Evolutionary conservation across 2,888 invertebrate species (phyloP).

Genomic region (Orchestes rusci): DNA sequence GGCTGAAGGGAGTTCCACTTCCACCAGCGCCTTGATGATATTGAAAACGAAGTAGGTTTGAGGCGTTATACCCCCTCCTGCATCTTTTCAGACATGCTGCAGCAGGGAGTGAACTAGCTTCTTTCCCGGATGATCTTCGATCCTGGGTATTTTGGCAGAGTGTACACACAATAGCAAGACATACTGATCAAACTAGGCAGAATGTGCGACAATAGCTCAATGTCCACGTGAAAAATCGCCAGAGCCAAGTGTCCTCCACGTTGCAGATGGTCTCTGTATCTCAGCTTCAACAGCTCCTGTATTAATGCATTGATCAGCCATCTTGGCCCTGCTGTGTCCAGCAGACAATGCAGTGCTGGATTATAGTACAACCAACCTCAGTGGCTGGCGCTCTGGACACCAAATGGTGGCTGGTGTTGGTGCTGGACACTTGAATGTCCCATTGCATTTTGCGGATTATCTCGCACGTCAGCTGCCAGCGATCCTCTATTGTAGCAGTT

Average conservation of each 20-base stretch:
- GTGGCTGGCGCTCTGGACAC: constrained; percentile 64
- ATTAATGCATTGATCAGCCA: constrained; percentile 65
- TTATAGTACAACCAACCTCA: constrained; percentile 79
- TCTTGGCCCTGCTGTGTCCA: constrained; percentile 79
- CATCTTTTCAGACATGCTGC: constrained; percentile 55
- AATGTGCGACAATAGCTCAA: constrained; percentile 70
- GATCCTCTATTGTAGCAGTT: no score
- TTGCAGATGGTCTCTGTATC: constrained; percentile 63
- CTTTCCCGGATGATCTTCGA: constrained; percentile 29
- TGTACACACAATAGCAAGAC: constrained; percentile 40
- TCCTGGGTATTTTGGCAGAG: constrained; percentile 35
- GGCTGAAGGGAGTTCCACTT: constrained; percentile 55
- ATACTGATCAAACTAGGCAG: constrained; percentile 70
- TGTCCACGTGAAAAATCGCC: constrained; percentile 83
- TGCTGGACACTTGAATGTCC: constrained; percentile 72
- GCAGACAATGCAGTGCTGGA: constrained; percentile 73
- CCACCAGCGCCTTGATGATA: constrained; percentile 66
- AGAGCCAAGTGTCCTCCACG: constrained; percentile 79
- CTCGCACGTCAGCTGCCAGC: constrained; percentile 68
- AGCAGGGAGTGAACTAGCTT: constrained; percentile 51
- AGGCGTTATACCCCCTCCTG: constrained; percentile 71
- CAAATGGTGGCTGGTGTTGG: constrained; percentile 59
- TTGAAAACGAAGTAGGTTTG: constrained; percentile 78
- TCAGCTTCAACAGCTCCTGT: constrained; percentile 63
- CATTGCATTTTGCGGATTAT: constrained; percentile 86